Evolutionary conservation across 2,113 vertebrate species (phyloP).

Genomic region (Scalopus aquaticus): DNA sequence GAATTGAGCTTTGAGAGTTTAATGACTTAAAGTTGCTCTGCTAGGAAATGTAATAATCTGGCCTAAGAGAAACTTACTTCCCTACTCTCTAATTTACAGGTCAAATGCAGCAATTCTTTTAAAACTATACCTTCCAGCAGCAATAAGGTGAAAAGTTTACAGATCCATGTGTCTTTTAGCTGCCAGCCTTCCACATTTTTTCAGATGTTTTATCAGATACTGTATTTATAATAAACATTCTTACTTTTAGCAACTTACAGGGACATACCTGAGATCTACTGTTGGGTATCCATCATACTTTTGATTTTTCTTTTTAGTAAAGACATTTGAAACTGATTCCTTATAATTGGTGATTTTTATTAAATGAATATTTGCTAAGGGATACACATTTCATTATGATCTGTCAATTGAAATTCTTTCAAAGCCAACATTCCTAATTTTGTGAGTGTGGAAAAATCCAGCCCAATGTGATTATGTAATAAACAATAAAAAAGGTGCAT

Average conservation of each 20-base stretch:
- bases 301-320: background rate
- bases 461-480: background rate
- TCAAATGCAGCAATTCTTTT: background rate
- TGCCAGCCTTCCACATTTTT: background rate
- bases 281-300: background rate
- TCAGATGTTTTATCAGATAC: background rate
- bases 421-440: background rate
- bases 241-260: background rate
- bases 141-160: background rate
- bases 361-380: background rate
- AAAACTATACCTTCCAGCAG: background rate
- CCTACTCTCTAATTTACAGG: background rate
- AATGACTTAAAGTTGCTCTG: background rate
- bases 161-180: background rate
- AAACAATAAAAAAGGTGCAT: background rate
- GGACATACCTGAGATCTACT: background rate
- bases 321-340: background rate
- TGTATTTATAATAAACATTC: background rate
- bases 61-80: background rate
- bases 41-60: background rate
- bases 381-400: background rate
- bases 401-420: background rate
- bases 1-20: background rate
- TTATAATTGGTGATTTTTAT: background rate
- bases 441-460: background rate